These are phyloP conservation scores for Oreonectes daqikongensis DNA, from an alignment of 2,797 vertebrate genomes.

Conservation along the genomic window DNA sequence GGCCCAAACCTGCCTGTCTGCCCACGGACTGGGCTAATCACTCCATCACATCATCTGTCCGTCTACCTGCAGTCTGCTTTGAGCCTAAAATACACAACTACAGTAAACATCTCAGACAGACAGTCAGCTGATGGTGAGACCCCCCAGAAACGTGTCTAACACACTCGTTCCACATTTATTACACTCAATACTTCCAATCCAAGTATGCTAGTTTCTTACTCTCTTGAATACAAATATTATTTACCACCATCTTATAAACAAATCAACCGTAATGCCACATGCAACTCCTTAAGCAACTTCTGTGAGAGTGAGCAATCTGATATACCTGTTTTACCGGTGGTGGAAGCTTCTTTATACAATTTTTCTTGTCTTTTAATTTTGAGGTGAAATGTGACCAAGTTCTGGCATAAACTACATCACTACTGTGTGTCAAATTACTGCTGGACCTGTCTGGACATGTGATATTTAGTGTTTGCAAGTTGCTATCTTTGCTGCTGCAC, in stretches of 20 bases:
- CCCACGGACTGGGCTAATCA: conserved; percentile 51
- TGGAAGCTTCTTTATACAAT: neutral
- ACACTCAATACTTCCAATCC: neutral
- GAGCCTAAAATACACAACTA: neutral
- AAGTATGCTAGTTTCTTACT: neutral
- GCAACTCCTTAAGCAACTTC: conserved; percentile 2
- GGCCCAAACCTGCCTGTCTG: conserved; percentile 72
- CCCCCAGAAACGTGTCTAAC: neutral
- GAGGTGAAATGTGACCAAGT: neutral
- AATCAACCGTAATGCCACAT: conserved; percentile 51
- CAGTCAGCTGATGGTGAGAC: neutral
- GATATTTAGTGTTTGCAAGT: neutral
- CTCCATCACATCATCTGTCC: conserved; percentile 37
- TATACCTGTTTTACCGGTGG: conserved; percentile 59
- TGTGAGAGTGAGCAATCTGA: conserved; percentile 67
- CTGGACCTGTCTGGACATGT: conserved; percentile 21
- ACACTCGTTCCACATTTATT: neutral
- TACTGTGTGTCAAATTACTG: conserved; percentile 3
- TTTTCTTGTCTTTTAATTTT: neutral
- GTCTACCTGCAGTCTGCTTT: conserved; percentile 22
- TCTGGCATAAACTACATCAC: neutral
- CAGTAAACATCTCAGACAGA: neutral
- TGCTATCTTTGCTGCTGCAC: too few species aligned
- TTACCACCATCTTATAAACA: conserved; percentile 8
- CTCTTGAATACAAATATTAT: neutral